These are phyloP conservation scores for Cynopterus sphinx DNA, from an alignment of 2,797 vertebrate genomes.

Conservation along the genomic window DNA sequence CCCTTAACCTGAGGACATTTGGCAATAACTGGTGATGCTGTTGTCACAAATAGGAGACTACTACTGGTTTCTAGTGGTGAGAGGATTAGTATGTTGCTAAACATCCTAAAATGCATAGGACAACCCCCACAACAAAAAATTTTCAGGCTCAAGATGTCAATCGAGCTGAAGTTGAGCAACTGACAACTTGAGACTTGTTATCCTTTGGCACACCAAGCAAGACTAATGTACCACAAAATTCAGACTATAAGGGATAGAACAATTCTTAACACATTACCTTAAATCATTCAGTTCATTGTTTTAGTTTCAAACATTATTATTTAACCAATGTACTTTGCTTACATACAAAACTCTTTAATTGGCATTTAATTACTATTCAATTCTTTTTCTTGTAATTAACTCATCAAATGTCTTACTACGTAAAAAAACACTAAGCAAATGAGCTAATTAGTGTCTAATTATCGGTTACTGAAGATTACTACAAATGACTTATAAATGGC, in stretches of 20 bases:
- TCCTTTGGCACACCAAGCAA: background rate
- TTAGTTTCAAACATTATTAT: constrained; percentile 51
- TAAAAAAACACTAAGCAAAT: constrained; percentile 72
- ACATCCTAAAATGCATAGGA: background rate
- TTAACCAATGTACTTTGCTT: constrained; percentile 67
- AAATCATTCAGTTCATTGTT: constrained; percentile 55
- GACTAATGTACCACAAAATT: background rate
- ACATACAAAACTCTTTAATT: constrained; percentile 70
- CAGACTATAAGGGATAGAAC: background rate
- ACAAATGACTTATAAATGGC: constrained; percentile 72
- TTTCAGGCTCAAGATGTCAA: background rate
- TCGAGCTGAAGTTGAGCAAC: background rate
- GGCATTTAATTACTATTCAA: constrained; percentile 71
- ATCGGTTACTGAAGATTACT: constrained; percentile 75
- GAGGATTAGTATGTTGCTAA: background rate
- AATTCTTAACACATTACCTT: constrained; percentile 50
- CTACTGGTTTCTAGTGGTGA: background rate
- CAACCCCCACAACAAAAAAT: background rate
- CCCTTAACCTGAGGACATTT: background rate
- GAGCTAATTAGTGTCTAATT: constrained; percentile 77
- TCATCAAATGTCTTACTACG: constrained; percentile 70
- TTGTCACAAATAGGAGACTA: background rate
- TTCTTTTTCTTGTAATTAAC: constrained; percentile 77
- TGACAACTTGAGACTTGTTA: constrained; percentile 11
- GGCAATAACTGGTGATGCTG: background rate